phyloP scores from a whole-genome alignment of 2,113 vertebrate species.

The Vulpes lagopus region DNA sequence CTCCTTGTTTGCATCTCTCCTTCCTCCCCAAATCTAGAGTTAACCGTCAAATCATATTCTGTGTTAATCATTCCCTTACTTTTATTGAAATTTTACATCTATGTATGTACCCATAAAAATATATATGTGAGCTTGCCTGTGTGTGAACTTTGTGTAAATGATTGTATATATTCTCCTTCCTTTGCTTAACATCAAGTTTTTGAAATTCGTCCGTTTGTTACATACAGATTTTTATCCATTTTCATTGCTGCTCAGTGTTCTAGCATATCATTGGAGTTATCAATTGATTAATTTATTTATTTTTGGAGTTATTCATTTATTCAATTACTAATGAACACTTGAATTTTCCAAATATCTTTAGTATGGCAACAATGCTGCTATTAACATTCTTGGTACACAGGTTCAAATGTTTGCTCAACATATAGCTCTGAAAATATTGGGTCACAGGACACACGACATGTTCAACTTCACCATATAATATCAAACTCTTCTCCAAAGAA shows the following conservation, averaged over 20 bases:
- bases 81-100: not conserved
- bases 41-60: not conserved
- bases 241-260: not conserved
- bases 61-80: not conserved
- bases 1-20: not conserved
- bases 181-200: not conserved
- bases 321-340: not conserved
- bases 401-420: not conserved
- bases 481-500: not conserved
- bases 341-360: not conserved
- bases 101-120: not conserved
- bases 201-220: not conserved
- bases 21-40: not conserved
- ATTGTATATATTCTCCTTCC: not conserved
- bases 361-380: not conserved
- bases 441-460: not conserved
- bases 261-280: not conserved
- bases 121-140: not conserved
- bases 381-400: not conserved
- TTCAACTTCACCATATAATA: not conserved
- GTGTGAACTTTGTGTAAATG: not conserved
- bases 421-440: not conserved
- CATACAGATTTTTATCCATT: not conserved
- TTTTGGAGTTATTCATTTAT: not conserved
- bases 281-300: not conserved